A percentile compares a stretch with the other conserved stretches of the same genome.
phyloP scores from a whole-genome alignment of 2,113 vertebrate genomes.

The Charina bottae region DNA sequence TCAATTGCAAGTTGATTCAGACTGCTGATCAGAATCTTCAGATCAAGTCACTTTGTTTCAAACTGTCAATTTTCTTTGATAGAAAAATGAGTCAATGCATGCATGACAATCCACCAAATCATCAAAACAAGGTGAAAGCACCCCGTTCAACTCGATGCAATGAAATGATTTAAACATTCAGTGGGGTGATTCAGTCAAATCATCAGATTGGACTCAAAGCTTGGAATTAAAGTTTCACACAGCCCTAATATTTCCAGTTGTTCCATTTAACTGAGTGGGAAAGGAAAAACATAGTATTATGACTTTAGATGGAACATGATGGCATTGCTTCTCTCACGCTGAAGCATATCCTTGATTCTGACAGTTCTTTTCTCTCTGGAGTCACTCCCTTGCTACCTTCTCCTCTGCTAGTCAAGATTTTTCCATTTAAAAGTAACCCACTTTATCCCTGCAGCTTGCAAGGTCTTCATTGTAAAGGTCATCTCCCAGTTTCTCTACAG shows the following conservation, averaged over 20 bases:
- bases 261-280: neutral
- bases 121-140: neutral
- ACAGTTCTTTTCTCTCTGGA: neutral
- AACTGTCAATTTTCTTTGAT: neutral
- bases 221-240: neutral
- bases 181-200: neutral
- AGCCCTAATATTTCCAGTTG: neutral
- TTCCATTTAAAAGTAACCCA: neutral
- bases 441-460: neutral
- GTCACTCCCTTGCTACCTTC: neutral
- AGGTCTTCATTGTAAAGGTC: neutral
- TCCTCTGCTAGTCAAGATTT: neutral
- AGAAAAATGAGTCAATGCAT: neutral
- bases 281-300: neutral
- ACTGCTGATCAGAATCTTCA: neutral
- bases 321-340: no score
- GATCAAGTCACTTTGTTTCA: neutral
- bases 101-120: neutral
- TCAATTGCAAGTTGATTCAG: neutral
- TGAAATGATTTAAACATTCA: neutral
- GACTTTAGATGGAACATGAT: neutral
- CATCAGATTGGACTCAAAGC: neutral
- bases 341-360: conserved; percentile 2
- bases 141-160: neutral
- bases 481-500: neutral